Base-by-base conservation (phyloP, 37 sponge, comb jelly and placozoan species). In the Bolinopsis microptera region DNA sequence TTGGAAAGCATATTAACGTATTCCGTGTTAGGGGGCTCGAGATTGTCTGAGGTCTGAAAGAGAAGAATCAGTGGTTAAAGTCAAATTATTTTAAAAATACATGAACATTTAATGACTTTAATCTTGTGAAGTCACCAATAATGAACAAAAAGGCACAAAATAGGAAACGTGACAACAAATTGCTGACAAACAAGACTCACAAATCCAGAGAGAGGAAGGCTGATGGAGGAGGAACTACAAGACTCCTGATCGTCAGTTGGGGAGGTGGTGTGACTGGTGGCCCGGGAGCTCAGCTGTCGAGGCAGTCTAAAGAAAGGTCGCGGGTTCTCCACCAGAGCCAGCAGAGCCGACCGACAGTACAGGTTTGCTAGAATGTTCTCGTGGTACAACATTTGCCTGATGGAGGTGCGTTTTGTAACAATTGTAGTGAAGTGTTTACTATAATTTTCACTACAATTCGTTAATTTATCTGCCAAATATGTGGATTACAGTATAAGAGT, bases 311-410 rank as follows among this genome's bases (percentile, higher is more conserved):
- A 93, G 48, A 32, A 39, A 13, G 48, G 76, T 31, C 74, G 93
- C 2, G 48, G 93, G 76, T 69, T 93, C 76, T 80, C 82, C 8
- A 93, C 35, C 41, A 74, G 76, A 2, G 76, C 74, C 5, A 93
- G 34, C 25, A 93, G 76, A 9, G 93, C 93, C 1, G 93, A 93
- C 21, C 93, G 76, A 32, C 93, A 93, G 74, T 93, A 93, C 37
- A 93, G 36, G 48, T 69, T 68, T 5, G 93, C 69, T 26, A 93
- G 93, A 26, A 39, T 93, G 37, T 69, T 36, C 68, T 69, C 94
- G 38, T 69, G 88, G 70, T 39, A 35, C 40, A 38, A 25, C 72
- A 90, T 69, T 23, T 34, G 67, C 28, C 92, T 94, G 67, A 33
- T 27, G 83, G 94, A 48, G 61, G 61, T 13, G 5, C n/a, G n/a